A percentile compares a stretch with the other conserved stretches of the same genome.
Evolutionary conservation across 1,140 invertebrate genomes (phyloP).

Genomic region (Ceratoteleas bidentatus): DNA sequence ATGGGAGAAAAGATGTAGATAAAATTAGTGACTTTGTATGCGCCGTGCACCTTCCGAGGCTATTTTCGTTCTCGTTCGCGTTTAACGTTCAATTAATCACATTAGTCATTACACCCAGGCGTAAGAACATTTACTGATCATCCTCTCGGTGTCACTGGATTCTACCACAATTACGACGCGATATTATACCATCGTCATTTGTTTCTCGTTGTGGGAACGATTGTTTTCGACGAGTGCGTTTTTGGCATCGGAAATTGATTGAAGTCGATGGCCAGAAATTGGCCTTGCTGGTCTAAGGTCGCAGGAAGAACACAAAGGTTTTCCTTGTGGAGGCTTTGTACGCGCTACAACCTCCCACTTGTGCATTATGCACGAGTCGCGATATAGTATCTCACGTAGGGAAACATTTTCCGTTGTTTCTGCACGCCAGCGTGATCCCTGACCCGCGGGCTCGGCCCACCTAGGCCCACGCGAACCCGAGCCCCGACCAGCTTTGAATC

Average conservation of each 20-base stretch:
- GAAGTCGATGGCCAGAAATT: constrained; percentile 8
- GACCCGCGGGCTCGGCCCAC: constrained; percentile 69
- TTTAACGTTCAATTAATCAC: constrained; percentile 18
- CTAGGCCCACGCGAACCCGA: constrained; percentile 70
- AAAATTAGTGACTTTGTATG: constrained; percentile 38
- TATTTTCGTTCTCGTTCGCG: constrained; percentile 12
- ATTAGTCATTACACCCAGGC: background rate
- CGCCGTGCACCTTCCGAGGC: constrained; percentile 5
- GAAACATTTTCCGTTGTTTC: constrained; percentile 73
- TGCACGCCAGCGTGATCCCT: constrained; percentile 71
- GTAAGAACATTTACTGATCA: background rate
- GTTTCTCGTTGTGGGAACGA: no score
- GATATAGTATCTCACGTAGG: constrained; percentile 73
- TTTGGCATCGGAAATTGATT: no score
- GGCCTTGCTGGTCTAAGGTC: constrained; percentile 20
- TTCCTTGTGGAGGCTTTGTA: constrained; percentile 64
- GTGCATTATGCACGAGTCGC: constrained; percentile 72
- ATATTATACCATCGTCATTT: no score
- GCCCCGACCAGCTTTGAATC: constrained; percentile 36
- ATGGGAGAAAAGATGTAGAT: constrained; percentile 47
- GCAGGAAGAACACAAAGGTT: constrained; percentile 55
- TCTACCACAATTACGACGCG: no score
- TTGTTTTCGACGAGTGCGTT: no score
- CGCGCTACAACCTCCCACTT: constrained; percentile 71
- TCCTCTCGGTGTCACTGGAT: no score